phyloP scores from a whole-genome alignment of 2,113 vertebrate genomes.

The Glaucomys volans region DNA sequence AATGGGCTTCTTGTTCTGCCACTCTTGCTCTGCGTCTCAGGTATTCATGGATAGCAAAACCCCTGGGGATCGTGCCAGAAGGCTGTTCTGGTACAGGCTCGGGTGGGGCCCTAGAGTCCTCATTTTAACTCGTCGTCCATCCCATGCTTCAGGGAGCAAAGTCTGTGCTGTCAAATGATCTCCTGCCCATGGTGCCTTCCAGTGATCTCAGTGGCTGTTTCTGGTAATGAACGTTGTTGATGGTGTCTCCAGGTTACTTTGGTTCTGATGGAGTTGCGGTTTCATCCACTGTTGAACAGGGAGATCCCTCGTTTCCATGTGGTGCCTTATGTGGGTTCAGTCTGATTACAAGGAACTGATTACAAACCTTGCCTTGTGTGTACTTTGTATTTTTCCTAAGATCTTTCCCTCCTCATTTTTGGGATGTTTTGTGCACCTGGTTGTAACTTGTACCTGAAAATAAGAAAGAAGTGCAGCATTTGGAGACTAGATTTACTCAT shows the following conservation, averaged over 20 bases:
- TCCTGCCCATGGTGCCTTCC: neutral
- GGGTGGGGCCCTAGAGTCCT: neutral
- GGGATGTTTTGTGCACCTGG: neutral
- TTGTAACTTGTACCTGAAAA: constrained; percentile 14
- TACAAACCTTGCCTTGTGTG: neutral
- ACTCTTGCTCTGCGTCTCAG: neutral
- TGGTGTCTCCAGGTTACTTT: neutral
- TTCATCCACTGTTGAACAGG: neutral
- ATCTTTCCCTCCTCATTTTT: neutral
- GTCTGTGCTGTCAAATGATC: neutral
- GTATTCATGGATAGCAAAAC: neutral
- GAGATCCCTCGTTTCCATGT: neutral
- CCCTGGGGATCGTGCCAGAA: neutral
- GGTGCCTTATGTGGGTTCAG: neutral
- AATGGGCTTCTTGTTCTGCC: constrained; percentile 15
- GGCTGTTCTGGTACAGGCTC: neutral
- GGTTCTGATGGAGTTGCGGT: neutral
- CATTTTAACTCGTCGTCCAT: neutral
- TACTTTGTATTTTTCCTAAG: neutral
- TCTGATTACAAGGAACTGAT: neutral
- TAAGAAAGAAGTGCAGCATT: neutral
- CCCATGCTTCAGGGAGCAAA: neutral
- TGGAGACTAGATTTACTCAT: neutral
- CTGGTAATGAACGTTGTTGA: neutral
- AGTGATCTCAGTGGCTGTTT: neutral